Percentiles rank a stretch among this genome's conserved stretches.
These are phyloP conservation scores for Trogon melanurus DNA, from an alignment of 2,113 vertebrate genomes.

Conservation along the genomic window DNA sequence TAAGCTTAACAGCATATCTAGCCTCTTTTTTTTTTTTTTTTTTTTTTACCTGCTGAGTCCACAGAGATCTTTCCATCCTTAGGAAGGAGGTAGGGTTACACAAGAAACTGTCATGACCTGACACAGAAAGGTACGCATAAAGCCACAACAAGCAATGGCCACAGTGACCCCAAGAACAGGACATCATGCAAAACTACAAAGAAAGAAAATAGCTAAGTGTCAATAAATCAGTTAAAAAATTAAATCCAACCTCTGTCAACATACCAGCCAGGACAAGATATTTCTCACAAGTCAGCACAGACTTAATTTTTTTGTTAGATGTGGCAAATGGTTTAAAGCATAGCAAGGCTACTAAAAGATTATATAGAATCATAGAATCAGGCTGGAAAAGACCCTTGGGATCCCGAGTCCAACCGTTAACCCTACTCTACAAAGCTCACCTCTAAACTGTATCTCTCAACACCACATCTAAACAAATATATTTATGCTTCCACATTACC, in stretches of 20 bases:
- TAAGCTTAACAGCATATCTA: neutral
- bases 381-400: too few species aligned
- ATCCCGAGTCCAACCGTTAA: too few species aligned
- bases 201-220: neutral
- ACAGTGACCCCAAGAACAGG: rapidly evolving
- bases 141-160: rapidly evolving
- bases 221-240: neutral
- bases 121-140: neutral
- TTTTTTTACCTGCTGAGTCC: neutral
- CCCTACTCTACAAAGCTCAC: too few species aligned
- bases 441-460: too few species aligned
- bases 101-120: neutral
- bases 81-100: neutral
- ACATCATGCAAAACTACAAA: neutral
- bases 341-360: neutral
- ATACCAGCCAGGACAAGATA: neutral
- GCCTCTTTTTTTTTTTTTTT: neutral
- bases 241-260: neutral
- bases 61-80: neutral
- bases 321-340: neutral
- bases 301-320: neutral
- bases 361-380: too few species aligned
- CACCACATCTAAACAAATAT: too few species aligned
- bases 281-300: neutral
- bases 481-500: neutral